These are phyloP conservation scores for Pocillopora meandrina DNA, from an alignment of 92 coral and sea anemone species.

Conservation along the genomic window DNA sequence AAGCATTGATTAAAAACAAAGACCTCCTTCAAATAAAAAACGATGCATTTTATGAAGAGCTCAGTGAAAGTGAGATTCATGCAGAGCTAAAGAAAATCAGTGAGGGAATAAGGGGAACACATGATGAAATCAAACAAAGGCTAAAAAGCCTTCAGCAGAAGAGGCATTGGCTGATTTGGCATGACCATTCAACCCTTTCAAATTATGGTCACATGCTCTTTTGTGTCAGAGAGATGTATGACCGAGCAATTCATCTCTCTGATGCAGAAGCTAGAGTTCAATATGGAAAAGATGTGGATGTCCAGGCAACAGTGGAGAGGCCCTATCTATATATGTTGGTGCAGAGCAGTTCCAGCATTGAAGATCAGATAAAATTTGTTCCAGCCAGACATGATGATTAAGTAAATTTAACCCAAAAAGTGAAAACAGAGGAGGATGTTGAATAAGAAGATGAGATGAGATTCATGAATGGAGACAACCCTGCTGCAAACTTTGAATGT, in stretches of 20 bases:
- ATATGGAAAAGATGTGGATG: constrained; percentile 42
- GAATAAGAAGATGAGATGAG: constrained; percentile 40
- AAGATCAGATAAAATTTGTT: constrained; percentile 53
- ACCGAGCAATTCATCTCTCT: constrained; percentile 43
- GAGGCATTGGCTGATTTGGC: constrained; percentile 64
- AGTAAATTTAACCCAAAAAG: constrained; percentile 16
- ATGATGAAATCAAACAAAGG: constrained; percentile 23
- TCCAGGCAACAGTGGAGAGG: constrained; percentile 46
- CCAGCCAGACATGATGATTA: constrained; percentile 56
- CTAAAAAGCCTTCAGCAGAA: constrained; percentile 22
- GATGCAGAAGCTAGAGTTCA: constrained; percentile 18
- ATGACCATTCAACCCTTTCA: constrained; percentile 48
- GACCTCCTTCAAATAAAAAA: constrained; percentile 9
- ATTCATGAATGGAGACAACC: constrained; percentile 57
- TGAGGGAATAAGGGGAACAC: background rate
- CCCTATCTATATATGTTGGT: constrained; percentile 64
- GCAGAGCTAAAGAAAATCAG: constrained; percentile 32
- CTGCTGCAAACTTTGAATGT: constrained; percentile 52
- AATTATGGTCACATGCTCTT: constrained; percentile 52
- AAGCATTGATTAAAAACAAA: constrained; percentile 35
- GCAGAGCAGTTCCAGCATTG: constrained; percentile 49
- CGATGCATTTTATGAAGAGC: constrained; percentile 30
- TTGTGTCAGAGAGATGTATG: constrained; percentile 20
- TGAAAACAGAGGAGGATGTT: constrained; percentile 22
- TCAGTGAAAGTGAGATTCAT: constrained; percentile 21